Evolutionary conservation across 2,113 vertebrate species (phyloP).

Genomic region (Sinosuthora webbiana): DNA sequence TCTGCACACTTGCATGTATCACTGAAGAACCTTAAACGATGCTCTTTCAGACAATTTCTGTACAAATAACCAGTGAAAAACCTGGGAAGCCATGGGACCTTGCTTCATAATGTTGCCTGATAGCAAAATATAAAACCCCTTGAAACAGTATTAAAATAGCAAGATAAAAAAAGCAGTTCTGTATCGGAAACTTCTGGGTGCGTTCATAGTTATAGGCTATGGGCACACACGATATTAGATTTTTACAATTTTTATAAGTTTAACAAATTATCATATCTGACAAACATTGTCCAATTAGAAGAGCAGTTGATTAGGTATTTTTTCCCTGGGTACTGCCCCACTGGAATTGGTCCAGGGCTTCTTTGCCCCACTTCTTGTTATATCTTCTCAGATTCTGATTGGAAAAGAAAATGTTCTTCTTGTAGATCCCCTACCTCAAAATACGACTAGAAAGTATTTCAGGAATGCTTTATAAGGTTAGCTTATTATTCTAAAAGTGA

Average conservation of each 20-base stretch:
- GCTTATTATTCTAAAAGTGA: neutral
- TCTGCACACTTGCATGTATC: neutral
- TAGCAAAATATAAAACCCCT: neutral
- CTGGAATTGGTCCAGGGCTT: neutral
- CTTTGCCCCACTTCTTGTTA: neutral
- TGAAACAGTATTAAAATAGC: neutral
- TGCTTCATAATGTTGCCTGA: neutral
- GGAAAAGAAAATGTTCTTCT: neutral
- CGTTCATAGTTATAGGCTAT: neutral
- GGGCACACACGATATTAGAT: rapidly evolving
- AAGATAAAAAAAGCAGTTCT: neutral
- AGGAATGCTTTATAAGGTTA: neutral
- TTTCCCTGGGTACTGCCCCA: neutral
- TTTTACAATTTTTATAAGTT: neutral
- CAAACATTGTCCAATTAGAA: neutral
- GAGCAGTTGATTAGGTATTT: neutral
- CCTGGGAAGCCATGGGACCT: neutral
- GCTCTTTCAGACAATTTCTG: neutral
- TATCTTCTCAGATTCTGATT: neutral
- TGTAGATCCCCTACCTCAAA: neutral
- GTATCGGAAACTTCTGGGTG: neutral
- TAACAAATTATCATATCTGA: neutral
- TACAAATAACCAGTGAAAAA: neutral
- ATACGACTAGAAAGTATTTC: neutral
- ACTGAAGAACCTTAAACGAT: neutral